Evolutionary conservation across 2,113 vertebrate genomes (phyloP).

Genomic region (Poeciliopsis retropinna): DNA sequence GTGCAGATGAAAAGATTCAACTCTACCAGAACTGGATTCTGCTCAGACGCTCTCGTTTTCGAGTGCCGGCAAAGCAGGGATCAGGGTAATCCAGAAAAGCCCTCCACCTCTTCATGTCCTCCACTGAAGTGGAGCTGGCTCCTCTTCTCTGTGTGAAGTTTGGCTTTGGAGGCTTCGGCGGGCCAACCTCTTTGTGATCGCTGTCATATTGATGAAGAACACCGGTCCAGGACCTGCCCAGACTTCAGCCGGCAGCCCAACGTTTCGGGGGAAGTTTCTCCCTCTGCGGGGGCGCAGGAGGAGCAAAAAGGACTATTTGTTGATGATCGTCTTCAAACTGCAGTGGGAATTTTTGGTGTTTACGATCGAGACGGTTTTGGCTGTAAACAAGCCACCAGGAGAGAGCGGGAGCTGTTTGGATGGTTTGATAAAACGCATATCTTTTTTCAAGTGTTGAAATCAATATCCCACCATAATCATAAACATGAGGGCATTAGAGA

Average conservation of each 20-base stretch:
- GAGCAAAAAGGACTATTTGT: slow-evolving; percentile 44
- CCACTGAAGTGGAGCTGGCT: slow-evolving; percentile 63
- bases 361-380: slow-evolving; percentile 42
- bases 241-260: slow-evolving; percentile 32
- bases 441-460: slow-evolving; percentile 67
- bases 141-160: slow-evolving; percentile 66
- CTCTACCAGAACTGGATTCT: slow-evolving; percentile 9
- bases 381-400: slow-evolving; percentile 71
- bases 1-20: neutral
- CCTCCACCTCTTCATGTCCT: slow-evolving; percentile 67
- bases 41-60: slow-evolving; percentile 14
- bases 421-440: slow-evolving; percentile 57
- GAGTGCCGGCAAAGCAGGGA: slow-evolving; percentile 52
- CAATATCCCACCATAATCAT: slow-evolving; percentile 67
- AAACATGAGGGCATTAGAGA: slow-evolving; percentile 67
- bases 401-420: slow-evolving; percentile 62
- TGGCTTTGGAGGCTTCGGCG: slow-evolving; percentile 47
- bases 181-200: slow-evolving; percentile 54
- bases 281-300: slow-evolving; percentile 21
- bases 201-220: slow-evolving; percentile 60
- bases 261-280: slow-evolving; percentile 58
- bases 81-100: slow-evolving; percentile 73
- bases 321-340: slow-evolving; percentile 54
- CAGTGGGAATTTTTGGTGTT: slow-evolving; percentile 68
- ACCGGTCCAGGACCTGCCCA: slow-evolving; percentile 40